A percentile compares a stretch with the other conserved stretches of the same genome.
phyloP scores from a whole-genome alignment of 1,140 invertebrate species.

The Atta cephalotes region DNA sequence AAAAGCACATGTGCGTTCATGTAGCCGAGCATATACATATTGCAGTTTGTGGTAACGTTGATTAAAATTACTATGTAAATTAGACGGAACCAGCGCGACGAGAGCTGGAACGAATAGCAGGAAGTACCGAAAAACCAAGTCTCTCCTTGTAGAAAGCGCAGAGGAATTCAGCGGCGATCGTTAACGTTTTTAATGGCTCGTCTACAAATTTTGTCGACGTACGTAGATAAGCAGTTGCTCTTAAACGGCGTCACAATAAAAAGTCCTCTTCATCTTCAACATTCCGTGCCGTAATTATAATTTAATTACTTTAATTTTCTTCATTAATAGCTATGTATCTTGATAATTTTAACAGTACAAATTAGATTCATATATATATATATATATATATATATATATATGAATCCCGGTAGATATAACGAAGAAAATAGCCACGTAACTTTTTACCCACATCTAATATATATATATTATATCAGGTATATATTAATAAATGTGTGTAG shows the following conservation, averaged over 20 bases:
- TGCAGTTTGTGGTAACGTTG: constrained; percentile 76
- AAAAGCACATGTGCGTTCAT: constrained; percentile 16
- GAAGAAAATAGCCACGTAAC: too few relatives aligned
- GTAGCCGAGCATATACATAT: constrained; percentile 46
- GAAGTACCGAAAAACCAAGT: constrained; percentile 26
- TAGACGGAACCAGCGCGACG: constrained; percentile 65
- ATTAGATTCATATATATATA: too few relatives aligned
- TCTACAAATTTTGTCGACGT: constrained; percentile 49
- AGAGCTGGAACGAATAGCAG: constrained; percentile 17
- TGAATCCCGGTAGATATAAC: too few relatives aligned
- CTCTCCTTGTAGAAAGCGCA: background rate
- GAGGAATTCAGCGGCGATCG: constrained; percentile 25
- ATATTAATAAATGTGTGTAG: too few relatives aligned
- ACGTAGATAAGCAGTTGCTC: constrained; percentile 39
- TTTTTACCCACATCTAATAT: too few relatives aligned
- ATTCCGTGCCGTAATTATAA: constrained; percentile 4
- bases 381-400: too few relatives aligned
- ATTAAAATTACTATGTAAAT: constrained; percentile 82
- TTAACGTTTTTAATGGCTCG: constrained; percentile 52
- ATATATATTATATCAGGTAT: too few relatives aligned
- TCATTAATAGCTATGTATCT: background rate
- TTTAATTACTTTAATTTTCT: constrained; percentile 31
- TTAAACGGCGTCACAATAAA: constrained; percentile 27
- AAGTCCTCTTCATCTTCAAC: constrained; percentile 44
- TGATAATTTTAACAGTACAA: background rate